Evolutionary conservation across 2,113 vertebrate species (phyloP), one percentile per base, ranked within the genome.

Genomic region (Solea solea): DNA sequence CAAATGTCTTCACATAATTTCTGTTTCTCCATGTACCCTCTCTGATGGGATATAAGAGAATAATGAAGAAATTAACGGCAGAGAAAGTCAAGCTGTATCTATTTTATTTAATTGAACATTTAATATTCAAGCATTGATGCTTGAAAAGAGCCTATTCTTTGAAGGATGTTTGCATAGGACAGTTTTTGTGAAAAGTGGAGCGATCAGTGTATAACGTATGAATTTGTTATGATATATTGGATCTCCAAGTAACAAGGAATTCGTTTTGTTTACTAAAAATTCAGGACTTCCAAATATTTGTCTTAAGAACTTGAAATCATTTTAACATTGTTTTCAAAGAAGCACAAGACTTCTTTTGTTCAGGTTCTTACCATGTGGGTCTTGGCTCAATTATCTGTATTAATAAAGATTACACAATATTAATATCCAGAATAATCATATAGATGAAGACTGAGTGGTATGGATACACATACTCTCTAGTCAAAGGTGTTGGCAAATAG

Each of bases 81-180:
- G 14, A 77, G 28, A 69, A 57, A 46, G 27, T 74, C 46, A 10
- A 69, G 15, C 12, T 51, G 10, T 74, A 15, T 74, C 49, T 42
- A 27, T 59, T 72, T 45, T 42, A 42, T 42, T 60, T 44, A 58
- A 53, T 42, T 80, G 39, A 75, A 61, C 67, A 41, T 75, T 40
- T 40, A 70, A 65, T 45, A 64, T 49, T 25, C 8, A 48, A 69
- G n/a, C 58, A 46, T 68, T 13, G 9, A 55, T 78, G 39, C 61
- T 76, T 73, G 61, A 83, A 83, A 68, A 62, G 44, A 78, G 78
- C 44, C 49, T 7, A 51, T 54, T 67, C 13, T 11, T 15, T 78
- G 58, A 72, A 78, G 44, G 16, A 44, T 15, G 5, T n/a, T 58
- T 45, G 27, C 28, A 10, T 61, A 74, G 15, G 25, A 56, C 21